phyloP scores from a whole-genome alignment of 2,113 vertebrate species.

The Laticauda laticaudata region DNA sequence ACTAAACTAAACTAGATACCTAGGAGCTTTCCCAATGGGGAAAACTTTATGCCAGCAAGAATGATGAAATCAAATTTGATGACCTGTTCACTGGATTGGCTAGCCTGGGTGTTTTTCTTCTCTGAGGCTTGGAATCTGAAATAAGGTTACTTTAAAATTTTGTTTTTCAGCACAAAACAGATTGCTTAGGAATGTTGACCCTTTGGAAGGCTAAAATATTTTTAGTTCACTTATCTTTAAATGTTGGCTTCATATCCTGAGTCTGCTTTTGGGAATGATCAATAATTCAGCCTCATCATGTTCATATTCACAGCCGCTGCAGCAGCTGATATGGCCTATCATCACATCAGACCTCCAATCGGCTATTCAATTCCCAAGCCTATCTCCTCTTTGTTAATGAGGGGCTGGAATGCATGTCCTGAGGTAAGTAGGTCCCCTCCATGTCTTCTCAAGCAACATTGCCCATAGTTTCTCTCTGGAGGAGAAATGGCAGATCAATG shows the following conservation, averaged over 20 bases:
- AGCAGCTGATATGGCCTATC: slow-evolving; percentile 92
- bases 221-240: neutral
- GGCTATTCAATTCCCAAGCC: slow-evolving; percentile 94
- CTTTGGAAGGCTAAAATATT: neutral
- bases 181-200: neutral
- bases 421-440: slow-evolving; percentile 76
- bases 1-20: neutral
- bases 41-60: neutral
- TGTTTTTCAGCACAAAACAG: neutral
- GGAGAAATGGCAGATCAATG: neutral
- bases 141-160: neutral
- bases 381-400: slow-evolving; percentile 86
- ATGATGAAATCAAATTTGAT: neutral
- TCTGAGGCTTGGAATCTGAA: neutral
- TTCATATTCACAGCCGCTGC: slow-evolving; percentile 77
- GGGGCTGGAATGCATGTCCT: slow-evolving; percentile 89
- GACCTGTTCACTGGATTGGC: neutral
- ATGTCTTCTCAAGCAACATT: neutral
- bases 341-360: slow-evolving; percentile 88
- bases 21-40: neutral
- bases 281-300: neutral
- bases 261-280: neutral
- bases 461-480: neutral
- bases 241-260: neutral
- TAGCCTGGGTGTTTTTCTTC: neutral